A percentile compares a stretch with the other conserved stretches of the same genome.
These are phyloP conservation scores for Halichoeres trimaculatus DNA, from an alignment of 2,113 vertebrate genomes.

Conservation along the genomic window DNA sequence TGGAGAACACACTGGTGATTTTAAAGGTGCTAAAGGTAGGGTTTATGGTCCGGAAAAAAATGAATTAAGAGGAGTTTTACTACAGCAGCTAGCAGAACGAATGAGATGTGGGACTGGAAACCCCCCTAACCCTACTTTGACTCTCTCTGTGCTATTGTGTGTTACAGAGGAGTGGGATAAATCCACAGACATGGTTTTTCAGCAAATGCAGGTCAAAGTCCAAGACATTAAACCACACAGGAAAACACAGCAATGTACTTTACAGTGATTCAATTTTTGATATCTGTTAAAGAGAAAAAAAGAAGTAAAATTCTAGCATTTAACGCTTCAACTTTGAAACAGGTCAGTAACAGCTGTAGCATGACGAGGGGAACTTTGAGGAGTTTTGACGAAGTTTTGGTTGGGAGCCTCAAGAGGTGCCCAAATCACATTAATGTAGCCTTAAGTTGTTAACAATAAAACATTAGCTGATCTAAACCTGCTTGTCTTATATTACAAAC, in stretches of 20 bases:
- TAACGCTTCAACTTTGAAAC: slow-evolving; percentile 1
- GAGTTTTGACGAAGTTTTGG: no score
- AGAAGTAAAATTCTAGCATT: background rate
- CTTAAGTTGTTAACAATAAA: no score
- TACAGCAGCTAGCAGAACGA: slow-evolving; percentile 40
- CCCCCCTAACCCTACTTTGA: background rate
- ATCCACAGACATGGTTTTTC: background rate
- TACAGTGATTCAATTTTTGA: background rate
- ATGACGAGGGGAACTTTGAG: no score
- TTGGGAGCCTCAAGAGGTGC: no score
- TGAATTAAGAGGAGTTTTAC: slow-evolving; percentile 71
- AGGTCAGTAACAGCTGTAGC: background rate
- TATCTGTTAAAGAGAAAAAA: background rate
- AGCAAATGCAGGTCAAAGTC: slow-evolving; percentile 18
- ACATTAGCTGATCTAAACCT: no score
- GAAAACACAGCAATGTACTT: background rate
- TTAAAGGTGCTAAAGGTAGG: slow-evolving; percentile 38
- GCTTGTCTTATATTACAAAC: no score
- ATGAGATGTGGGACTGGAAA: slow-evolving; percentile 52
- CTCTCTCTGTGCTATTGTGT: slow-evolving; percentile 21
- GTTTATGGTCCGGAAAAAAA: slow-evolving; percentile 67
- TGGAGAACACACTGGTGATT: slow-evolving; percentile 43
- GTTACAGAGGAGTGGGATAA: background rate
- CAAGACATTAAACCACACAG: slow-evolving; percentile 1
- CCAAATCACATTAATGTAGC: no score